phyloP scores from a whole-genome alignment of 1,140 invertebrate species.

The Microplitis mediator region DNA sequence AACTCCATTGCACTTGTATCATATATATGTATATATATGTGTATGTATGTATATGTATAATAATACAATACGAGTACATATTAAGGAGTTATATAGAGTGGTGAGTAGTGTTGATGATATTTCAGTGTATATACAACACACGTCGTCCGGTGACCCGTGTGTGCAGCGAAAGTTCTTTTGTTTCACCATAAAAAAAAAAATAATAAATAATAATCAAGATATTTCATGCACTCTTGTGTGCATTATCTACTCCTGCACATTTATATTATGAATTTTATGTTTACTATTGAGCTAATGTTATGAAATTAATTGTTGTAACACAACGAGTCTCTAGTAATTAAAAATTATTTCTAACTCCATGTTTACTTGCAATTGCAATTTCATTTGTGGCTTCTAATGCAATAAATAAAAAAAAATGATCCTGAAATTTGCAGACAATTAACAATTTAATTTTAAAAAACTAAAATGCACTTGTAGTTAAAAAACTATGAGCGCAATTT shows the following conservation, averaged over 20 bases:
- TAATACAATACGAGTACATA: conserved; percentile 26
- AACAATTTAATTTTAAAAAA: too few species aligned
- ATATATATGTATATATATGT: not conserved
- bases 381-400: too few species aligned
- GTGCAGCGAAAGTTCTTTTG: conserved; percentile 45
- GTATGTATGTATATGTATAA: conserved; percentile 2
- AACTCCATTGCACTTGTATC: conserved; percentile 20
- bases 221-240: conserved; percentile 41
- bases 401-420: not conserved
- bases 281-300: not conserved
- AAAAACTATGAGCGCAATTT: too few species aligned
- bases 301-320: not conserved
- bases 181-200: conserved; percentile 23
- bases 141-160: conserved; percentile 34
- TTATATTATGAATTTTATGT: not conserved
- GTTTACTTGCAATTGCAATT: too few species aligned
- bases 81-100: conserved; percentile 19
- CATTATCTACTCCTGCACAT: conserved; percentile 8
- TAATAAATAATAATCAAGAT: conserved; percentile 29
- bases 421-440: not conserved
- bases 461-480: too few species aligned
- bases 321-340: not conserved
- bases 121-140: not conserved
- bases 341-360: too few species aligned
- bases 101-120: not conserved